Percentiles rank a stretch among this genome's conserved stretches.
These are phyloP conservation scores for Neomicropteryx cornuta DNA, from an alignment of 1,140 invertebrate genomes.

Conservation along the genomic window DNA sequence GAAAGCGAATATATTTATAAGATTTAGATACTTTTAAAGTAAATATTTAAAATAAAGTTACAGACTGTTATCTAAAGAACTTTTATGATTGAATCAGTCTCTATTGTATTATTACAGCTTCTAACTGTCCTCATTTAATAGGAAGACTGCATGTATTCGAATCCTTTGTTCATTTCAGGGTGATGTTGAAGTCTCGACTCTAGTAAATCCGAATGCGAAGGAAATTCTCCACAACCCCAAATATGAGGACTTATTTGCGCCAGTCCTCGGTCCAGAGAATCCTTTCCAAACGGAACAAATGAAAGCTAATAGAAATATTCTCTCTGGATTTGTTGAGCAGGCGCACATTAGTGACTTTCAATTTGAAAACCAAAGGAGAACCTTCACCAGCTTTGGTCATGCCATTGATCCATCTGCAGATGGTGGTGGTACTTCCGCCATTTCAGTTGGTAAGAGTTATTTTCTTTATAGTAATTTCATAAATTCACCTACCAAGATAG, in stretches of 20 bases:
- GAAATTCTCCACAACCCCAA: conserved; percentile 80
- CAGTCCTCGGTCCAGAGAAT: conserved; percentile 81
- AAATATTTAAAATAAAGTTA: no score
- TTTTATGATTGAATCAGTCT: not conserved
- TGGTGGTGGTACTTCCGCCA: conserved; percentile 44
- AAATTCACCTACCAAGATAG: not conserved
- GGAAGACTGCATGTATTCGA: conserved; percentile 2
- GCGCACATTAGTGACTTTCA: conserved; percentile 95
- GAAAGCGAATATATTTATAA: no score
- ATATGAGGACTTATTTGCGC: conserved; percentile 84
- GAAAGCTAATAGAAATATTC: conserved; percentile 76
- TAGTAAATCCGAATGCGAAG: conserved; percentile 43
- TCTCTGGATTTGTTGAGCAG: conserved; percentile 90
- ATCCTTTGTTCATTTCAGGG: conserved; percentile 15
- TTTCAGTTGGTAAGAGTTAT: no score
- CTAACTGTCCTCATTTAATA: no score
- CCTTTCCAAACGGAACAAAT: conserved; percentile 86
- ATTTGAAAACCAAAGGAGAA: conserved; percentile 95
- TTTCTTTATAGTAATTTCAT: conserved; percentile 35
- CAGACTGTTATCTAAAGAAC: no score
- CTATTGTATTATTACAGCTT: conserved; percentile 4
- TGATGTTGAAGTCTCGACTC: conserved; percentile 30
- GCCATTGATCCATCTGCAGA: conserved; percentile 88
- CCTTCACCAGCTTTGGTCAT: conserved; percentile 90
- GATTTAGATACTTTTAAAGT: no score